phyloP scores from a whole-genome alignment of 2,888 invertebrate species.

The Xestoiulus laeticollis region DNA sequence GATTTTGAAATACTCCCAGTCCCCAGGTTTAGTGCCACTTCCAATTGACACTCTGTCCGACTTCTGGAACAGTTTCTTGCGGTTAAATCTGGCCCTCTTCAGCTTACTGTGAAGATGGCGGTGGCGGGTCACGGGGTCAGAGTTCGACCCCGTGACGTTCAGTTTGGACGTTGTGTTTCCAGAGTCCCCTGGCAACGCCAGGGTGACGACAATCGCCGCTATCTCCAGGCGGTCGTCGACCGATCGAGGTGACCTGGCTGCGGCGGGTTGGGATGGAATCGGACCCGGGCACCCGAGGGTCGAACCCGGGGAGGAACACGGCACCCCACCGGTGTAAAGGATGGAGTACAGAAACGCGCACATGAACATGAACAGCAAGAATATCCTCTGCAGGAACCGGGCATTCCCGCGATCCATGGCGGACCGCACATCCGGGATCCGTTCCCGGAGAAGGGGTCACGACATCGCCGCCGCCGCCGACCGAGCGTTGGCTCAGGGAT shows the following conservation, averaged over 20 bases:
- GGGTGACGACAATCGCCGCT: not conserved
- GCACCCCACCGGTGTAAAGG: not conserved
- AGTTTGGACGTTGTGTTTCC: not conserved
- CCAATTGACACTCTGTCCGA: conserved; percentile 3
- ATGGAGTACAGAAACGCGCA: conserved; percentile 45
- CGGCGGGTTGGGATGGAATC: not conserved
- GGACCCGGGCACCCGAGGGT: not conserved
- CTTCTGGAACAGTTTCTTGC: conserved; percentile 33
- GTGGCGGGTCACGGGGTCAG: not conserved
- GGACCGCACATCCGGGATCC: conserved; percentile 4
- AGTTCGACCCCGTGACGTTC: not conserved
- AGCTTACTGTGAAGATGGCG: not conserved
- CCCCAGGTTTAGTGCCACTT: no score
- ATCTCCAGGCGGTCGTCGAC: not conserved
- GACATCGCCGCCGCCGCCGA: not conserved
- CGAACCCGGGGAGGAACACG: no score
- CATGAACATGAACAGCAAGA: conserved; percentile 1
- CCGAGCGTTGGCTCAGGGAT: not conserved
- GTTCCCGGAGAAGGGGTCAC: not conserved
- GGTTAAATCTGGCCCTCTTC: not conserved
- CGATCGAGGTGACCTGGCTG: not conserved
- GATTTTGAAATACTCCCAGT: no score
- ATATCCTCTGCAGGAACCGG: not conserved
- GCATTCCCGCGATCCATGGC: conserved; percentile 10
- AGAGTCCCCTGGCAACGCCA: not conserved